Base-by-base conservation (phyloP, 2,113 vertebrate genomes). In the Prionailurus bengalensis region DNA sequence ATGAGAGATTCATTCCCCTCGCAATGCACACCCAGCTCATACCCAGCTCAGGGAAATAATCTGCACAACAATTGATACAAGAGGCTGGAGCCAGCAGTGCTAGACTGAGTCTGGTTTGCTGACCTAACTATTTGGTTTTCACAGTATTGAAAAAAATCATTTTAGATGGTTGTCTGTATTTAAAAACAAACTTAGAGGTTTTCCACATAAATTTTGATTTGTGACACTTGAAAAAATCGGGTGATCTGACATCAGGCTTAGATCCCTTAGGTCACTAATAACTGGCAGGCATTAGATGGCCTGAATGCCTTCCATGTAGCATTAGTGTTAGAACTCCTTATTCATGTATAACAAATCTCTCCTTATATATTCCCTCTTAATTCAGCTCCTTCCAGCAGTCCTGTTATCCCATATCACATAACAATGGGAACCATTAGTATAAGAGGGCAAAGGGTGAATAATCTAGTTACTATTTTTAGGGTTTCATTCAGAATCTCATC, bases 181-280 rank as follows among this genome's bases (percentile, higher is more conserved):
- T 68, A 80, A 80, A 74, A 94, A 79, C 45, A 45, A 79, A 73
- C 14, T 29, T 73, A 31, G 10, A 63, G 33, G 68, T 55, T 94
- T 74, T 31, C 19, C 27, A 89, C 10, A n/a, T 81, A 53, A 80
- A 89, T 85, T 95, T 85, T 74, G 33, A 92, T 92, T 63, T 36
- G 11, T 68, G 29, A 12, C 42, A 92, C 51, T 86, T 81, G 27
- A 81, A 63, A 87, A 85, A 92, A n/a, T 48, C 10, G 15, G 9
- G 45, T 85, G 16, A 55, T 53, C 36, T 86, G 55, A 79, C 65
- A 73, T 31, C 36, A 89, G 42, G 7, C n/a, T 70, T 81, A 53
- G 1, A 29, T 76, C 12, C 21, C 68, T 71, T 68, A 66, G 61
- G 45, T 82, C 27, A 36, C 65, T 70, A 36, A 39, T 74, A 86